Evolutionary conservation across 2,888 invertebrate species (phyloP).

Genomic region (Gonocerus acuteangulatus): DNA sequence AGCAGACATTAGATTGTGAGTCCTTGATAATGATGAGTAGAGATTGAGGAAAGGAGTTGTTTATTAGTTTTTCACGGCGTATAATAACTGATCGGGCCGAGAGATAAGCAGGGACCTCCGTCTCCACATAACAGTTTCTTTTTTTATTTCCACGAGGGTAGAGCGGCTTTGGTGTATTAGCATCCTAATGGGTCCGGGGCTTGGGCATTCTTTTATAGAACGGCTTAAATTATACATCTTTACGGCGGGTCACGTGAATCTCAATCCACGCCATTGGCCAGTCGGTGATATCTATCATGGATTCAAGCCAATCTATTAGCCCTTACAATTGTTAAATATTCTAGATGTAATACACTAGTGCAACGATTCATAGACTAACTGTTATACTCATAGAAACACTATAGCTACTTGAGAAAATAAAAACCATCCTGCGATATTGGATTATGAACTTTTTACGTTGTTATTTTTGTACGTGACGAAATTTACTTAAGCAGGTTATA

Average conservation of each 20-base stretch:
- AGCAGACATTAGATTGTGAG: constrained; percentile 13
- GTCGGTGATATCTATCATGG: too few relatives aligned
- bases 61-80: constrained; percentile 9
- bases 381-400: too few relatives aligned
- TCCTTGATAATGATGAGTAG: constrained; percentile 10
- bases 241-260: constrained; percentile 17
- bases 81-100: constrained; percentile 12
- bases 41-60: constrained; percentile 16
- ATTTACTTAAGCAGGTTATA: too few relatives aligned
- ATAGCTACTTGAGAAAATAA: too few relatives aligned
- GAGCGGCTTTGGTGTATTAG: constrained; percentile 13
- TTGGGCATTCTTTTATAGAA: constrained; percentile 21
- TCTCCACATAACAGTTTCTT: constrained; percentile 17
- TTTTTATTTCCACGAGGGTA: constrained; percentile 1
- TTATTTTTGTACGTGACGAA: too few relatives aligned
- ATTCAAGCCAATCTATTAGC: too few relatives aligned
- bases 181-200: constrained; percentile 17
- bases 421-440: too few relatives aligned
- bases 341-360: too few relatives aligned
- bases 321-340: too few relatives aligned
- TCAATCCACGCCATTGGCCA: too few relatives aligned
- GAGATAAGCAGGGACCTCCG: constrained; percentile 17
- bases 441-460: too few relatives aligned
- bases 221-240: constrained; percentile 23
- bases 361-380: too few relatives aligned